Conservation (phyloP, 2,797 vertebrate species). For the Spinus olivaceus region DNA sequence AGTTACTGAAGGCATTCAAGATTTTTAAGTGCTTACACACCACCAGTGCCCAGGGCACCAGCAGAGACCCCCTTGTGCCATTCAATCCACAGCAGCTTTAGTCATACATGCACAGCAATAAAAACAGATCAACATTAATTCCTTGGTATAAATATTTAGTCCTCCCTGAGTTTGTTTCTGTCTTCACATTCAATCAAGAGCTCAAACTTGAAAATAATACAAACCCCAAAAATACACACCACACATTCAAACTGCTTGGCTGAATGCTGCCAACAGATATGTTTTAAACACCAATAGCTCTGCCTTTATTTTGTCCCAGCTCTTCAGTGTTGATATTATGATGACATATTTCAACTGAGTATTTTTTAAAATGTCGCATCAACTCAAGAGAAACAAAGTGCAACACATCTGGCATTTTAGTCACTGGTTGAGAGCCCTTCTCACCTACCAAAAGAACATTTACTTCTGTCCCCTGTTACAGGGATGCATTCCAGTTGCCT, state of each 20-base stretch:
- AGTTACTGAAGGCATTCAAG: not conserved
- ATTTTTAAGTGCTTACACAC: not conserved
- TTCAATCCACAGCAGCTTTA: not conserved
- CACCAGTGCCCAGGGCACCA: not conserved
- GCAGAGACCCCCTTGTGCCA: accelerated
- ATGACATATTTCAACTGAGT: not conserved
- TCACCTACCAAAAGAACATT: not conserved
- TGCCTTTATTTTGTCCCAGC: not conserved
- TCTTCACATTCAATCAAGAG: not conserved
- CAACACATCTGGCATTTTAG: not conserved
- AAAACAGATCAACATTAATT: not conserved
- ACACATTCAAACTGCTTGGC: not conserved
- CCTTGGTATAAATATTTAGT: not conserved
- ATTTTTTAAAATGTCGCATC: not conserved
- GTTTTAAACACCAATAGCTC: not conserved
- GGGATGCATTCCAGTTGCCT: not conserved
- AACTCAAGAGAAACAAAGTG: not conserved
- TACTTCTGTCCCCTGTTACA: not conserved
- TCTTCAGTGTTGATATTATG: not conserved
- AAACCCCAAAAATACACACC: not conserved
- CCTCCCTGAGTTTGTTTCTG: not conserved
- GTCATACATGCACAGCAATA: accelerated
- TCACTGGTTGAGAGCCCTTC: not conserved
- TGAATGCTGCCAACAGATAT: not conserved
- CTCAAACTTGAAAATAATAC: not conserved